These are phyloP conservation scores for Drosophila siamana DNA, from an alignment of 2,888 invertebrate species.

Conservation along the genomic window DNA sequence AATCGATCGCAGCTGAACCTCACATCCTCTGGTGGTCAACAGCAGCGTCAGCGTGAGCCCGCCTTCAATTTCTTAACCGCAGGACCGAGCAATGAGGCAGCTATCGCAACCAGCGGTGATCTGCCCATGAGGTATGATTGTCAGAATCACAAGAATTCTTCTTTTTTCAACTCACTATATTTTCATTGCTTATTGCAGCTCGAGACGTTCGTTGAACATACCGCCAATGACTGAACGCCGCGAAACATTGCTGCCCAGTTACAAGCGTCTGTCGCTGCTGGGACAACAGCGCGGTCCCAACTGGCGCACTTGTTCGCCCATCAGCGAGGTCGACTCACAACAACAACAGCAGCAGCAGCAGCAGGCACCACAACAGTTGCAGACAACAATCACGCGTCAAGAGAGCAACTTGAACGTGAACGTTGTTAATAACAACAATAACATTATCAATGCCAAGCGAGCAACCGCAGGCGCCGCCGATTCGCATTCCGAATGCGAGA, in stretches of 20 bases:
- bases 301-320: conserved; percentile 62
- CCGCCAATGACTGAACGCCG: conserved; percentile 63
- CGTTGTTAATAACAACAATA: conserved; percentile 50
- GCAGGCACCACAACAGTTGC: too few relatives aligned
- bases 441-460: conserved; percentile 33
- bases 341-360: conserved; percentile 22
- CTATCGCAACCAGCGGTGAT: conserved; percentile 73
- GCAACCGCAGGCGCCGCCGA: conserved; percentile 31
- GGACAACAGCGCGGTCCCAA: conserved; percentile 34
- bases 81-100: conserved; percentile 36
- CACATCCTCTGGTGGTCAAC: conserved; percentile 43
- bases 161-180: background rate
- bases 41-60: conserved; percentile 73
- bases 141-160: too few relatives aligned
- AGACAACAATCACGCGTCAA: conserved; percentile 33
- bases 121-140: conserved; percentile 62
- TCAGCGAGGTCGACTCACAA: conserved; percentile 51
- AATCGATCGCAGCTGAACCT: conserved; percentile 64
- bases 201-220: conserved; percentile 82
- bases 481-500: conserved; percentile 58
- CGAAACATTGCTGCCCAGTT: conserved; percentile 53
- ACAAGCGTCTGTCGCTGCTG: conserved; percentile 73
- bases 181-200: conserved; percentile 54
- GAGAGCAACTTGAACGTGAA: conserved; percentile 45
- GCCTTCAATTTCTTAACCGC: conserved; percentile 69